Base-by-base conservation (phyloP, 1,140 invertebrate genomes). In the Lordiphosa mommai region DNA sequence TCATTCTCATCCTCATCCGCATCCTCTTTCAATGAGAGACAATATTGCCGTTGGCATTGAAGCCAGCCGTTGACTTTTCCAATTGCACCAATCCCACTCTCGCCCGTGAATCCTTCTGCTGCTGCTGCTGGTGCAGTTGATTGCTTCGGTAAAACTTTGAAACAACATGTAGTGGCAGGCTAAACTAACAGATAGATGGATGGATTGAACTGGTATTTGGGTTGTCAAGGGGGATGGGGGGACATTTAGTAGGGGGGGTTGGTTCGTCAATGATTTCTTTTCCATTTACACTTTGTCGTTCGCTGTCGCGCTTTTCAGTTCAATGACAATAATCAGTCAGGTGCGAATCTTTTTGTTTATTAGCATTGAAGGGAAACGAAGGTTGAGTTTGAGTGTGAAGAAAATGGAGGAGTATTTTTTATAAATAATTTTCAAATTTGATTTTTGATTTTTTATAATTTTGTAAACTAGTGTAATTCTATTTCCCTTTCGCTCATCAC, bases 251-350 rank as follows among this genome's bases (percentile, higher is more conserved):
- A 2, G 23, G 20, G 13, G 6, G 37, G 30, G 7, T 3, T 53
- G 46, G 9, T 10, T 12, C 12, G 17, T 8, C 46, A 14, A 23
- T 20, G 27, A 17, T 49, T 13, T 32, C 43, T 9, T 67, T 67
- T 40, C 37, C 29, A 46, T 32, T 37, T 46, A 41, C 34, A 36
- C 44, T 33, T 23, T 32, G 38, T 40, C 44, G 32, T 41, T 49
- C 40, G 34, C 16, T 64, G 59, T 41, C 33, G 30, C 49, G 16
- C 16, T 30, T 58, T 68, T 58, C 60, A 52, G 53, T 64, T 59
- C 65, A 64, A 68, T 68, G 65, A 68, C 60, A 64, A 68, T 68
- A 64, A 64, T 68, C 65, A 68, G 65, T 60, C 53, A 59, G 23
- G 65, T 53, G 60, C 63, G 64, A 59, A 32, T 46, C 47, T 68